phyloP scores from a whole-genome alignment of 1,140 invertebrate genomes.

The Meteorus sp. region DNA sequence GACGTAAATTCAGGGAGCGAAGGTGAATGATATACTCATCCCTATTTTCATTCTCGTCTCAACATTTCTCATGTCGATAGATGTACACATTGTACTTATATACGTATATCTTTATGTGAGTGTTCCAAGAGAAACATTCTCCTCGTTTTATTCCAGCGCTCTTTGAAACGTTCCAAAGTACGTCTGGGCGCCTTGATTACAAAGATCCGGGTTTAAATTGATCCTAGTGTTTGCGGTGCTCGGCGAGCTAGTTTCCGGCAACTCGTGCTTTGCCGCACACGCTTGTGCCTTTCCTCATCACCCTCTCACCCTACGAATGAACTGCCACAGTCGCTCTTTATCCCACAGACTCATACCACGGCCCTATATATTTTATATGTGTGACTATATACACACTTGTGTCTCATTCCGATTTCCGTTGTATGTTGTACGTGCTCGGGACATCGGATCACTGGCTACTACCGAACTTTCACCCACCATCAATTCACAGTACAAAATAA shows the following conservation, averaged over 20 bases:
- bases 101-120: too few species aligned
- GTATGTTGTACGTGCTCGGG: constrained; percentile 22
- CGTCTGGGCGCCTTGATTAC: constrained; percentile 37
- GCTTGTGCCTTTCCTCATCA: too few species aligned
- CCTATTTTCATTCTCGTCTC: too few species aligned
- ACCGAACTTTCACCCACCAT: constrained; percentile 21
- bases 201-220: constrained; percentile 47
- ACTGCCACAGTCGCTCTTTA: constrained; percentile 3
- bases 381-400: not conserved
- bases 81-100: too few species aligned
- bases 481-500: constrained; percentile 23
- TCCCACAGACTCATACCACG: not conserved
- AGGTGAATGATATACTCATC: too few species aligned
- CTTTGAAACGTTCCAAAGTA: constrained; percentile 19
- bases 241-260: constrained; percentile 22
- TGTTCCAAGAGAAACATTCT: constrained; percentile 14
- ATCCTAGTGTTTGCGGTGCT: constrained; percentile 39
- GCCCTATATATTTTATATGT: not conserved
- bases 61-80: too few species aligned
- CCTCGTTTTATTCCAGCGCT: constrained; percentile 4
- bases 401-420: not conserved
- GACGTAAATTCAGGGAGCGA: too few species aligned
- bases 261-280: constrained; percentile 23
- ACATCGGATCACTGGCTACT: constrained; percentile 17
- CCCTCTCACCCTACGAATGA: constrained; percentile 8